These are phyloP conservation scores for Petrocephalus schoutedeni DNA, from an alignment of 2,797 vertebrate species.

Conservation along the genomic window DNA sequence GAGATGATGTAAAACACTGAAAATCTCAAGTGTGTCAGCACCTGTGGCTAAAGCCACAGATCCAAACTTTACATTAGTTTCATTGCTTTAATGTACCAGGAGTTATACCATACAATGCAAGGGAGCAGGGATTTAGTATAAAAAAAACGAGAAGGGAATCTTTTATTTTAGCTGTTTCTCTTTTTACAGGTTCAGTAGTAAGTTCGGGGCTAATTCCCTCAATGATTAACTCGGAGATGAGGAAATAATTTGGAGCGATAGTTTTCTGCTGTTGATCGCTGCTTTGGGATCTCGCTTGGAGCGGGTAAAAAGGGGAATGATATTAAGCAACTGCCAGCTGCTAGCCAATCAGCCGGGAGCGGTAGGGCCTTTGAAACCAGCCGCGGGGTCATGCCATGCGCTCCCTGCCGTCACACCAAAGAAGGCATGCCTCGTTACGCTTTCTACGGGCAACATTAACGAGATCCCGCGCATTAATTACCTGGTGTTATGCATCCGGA, in stretches of 20 bases:
- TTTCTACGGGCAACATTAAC: neutral
- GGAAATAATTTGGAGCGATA: neutral
- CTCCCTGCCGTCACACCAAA: neutral
- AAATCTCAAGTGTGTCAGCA: conserved; percentile 14
- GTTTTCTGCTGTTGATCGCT: neutral
- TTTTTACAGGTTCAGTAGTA: neutral
- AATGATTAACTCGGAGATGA: conserved; percentile 1
- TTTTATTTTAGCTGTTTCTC: neutral
- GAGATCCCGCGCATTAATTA: neutral
- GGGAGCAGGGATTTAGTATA: neutral
- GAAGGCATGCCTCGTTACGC: neutral
- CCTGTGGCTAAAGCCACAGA: neutral
- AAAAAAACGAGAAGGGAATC: neutral
- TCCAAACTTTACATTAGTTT: neutral
- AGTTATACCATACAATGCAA: neutral
- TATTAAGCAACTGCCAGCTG: neutral
- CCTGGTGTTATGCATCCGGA: neutral
- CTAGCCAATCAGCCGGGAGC: neutral
- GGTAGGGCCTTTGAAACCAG: neutral
- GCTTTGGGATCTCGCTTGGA: neutral
- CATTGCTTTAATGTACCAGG: neutral
- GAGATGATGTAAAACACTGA: conserved; percentile 14
- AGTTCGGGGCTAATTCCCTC: neutral
- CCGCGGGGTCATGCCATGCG: neutral
- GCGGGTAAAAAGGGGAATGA: neutral